phyloP scores from a whole-genome alignment of 2,113 vertebrate species.

The Litocranius walleri region DNA sequence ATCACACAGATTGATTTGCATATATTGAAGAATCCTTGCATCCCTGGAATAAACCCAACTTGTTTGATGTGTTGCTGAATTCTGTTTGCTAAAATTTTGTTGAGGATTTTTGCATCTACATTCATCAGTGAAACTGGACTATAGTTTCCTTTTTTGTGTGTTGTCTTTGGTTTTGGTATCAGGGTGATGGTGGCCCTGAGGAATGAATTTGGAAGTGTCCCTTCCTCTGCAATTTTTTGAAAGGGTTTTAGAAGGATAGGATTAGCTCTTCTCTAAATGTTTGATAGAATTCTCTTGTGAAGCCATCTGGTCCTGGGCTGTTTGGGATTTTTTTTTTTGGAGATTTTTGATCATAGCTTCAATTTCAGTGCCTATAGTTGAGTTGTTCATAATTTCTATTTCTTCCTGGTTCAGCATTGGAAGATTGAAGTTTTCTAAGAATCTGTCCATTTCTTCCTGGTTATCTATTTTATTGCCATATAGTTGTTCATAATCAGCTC shows the following conservation, averaged over 20 bases:
- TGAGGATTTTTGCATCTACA: neutral
- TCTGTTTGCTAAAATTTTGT: neutral
- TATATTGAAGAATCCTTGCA: neutral
- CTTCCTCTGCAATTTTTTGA: neutral
- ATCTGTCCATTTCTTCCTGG: neutral
- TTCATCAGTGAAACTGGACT: neutral
- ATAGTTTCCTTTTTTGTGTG: neutral
- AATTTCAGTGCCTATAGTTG: neutral
- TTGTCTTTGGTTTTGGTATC: neutral
- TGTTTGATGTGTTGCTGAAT: neutral
- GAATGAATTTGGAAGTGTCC: neutral
- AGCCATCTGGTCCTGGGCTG: neutral
- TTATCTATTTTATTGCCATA: neutral
- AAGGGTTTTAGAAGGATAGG: neutral
- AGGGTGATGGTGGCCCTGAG: neutral
- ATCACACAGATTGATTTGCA: neutral
- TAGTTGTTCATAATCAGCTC: neutral
- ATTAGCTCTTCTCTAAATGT: neutral
- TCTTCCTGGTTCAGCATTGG: neutral
- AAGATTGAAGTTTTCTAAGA: neutral
- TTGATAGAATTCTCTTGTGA: neutral
- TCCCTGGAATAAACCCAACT: neutral
- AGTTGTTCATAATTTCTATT: neutral
- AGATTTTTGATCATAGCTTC: neutral
- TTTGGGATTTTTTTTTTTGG: neutral